phyloP scores from a whole-genome alignment of 2,888 invertebrate species.

The Mythimna loreyi region DNA sequence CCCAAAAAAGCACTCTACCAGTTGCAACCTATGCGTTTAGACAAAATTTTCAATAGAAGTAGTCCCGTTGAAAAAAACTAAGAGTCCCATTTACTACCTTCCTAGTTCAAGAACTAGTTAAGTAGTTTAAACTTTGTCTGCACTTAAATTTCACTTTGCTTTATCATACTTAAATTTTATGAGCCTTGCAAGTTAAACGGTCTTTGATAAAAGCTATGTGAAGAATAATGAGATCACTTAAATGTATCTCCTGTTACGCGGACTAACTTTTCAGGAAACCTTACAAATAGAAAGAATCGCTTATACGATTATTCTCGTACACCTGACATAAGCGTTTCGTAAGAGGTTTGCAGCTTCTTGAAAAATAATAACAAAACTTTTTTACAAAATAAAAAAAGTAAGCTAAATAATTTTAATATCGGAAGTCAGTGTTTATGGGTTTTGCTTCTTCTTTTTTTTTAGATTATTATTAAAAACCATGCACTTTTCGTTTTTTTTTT shows the following conservation, averaged over 20 bases:
- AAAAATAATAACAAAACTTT: not conserved
- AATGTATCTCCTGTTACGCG: not conserved
- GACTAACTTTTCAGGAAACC: not conserved
- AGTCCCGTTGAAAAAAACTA: conserved; percentile 15
- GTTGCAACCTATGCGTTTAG: not conserved
- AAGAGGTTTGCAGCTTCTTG: not conserved
- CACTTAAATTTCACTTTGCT: conserved; percentile 62
- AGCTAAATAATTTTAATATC: too few relatives aligned
- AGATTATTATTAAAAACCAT: too few relatives aligned
- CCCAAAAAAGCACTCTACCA: not conserved
- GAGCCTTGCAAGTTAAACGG: conserved; percentile 40
- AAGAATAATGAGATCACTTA: conserved; percentile 22
- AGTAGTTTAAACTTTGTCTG: conserved; percentile 58
- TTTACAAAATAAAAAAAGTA: too few relatives aligned
- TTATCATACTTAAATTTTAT: conserved; percentile 61
- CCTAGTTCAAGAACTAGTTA: conserved; percentile 25
- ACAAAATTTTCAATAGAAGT: not conserved
- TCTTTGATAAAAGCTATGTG: conserved; percentile 29
- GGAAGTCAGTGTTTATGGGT: too few relatives aligned
- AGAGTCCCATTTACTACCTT: conserved; percentile 28
- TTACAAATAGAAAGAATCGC: not conserved
- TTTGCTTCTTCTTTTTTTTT: too few relatives aligned
- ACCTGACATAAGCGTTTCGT: too few relatives aligned
- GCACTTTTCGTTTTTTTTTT: too few relatives aligned
- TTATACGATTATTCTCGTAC: not conserved